Evolutionary conservation across 2,797 vertebrate species (phyloP).

Genomic region (Tamandua tetradactyla): DNA sequence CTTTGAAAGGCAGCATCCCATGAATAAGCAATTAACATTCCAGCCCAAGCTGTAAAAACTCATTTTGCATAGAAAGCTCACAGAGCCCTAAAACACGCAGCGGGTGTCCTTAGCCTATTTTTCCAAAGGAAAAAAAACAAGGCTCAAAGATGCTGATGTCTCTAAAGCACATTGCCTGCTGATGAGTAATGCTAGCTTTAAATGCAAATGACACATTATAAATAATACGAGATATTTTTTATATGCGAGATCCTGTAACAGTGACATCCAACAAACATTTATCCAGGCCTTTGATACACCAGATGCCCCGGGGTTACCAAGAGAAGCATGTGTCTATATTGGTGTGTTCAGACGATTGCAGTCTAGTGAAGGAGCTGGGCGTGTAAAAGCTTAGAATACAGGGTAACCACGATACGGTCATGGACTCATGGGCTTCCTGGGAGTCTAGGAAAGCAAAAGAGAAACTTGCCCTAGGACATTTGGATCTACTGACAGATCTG

Average conservation of each 20-base stretch:
- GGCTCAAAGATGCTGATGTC: background rate
- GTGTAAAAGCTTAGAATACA: background rate
- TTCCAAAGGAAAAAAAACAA: background rate
- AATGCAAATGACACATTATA: background rate
- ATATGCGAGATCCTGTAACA: background rate
- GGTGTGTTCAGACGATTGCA: background rate
- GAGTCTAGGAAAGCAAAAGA: background rate
- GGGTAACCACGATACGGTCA: background rate
- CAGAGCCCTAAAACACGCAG: background rate
- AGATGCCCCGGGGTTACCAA: background rate
- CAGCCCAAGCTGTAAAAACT: background rate
- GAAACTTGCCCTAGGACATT: background rate
- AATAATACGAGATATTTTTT: too few relatives aligned
- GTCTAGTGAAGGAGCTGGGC: background rate
- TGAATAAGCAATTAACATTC: background rate
- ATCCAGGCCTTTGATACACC: background rate
- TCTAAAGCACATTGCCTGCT: background rate
- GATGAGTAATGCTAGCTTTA: background rate
- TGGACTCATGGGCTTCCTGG: too few relatives aligned
- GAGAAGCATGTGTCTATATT: background rate
- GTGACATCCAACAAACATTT: background rate
- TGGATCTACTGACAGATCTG: background rate
- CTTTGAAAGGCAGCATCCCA: background rate
- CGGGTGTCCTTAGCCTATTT: background rate
- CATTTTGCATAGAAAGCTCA: background rate